Evolutionary conservation across 1,140 invertebrate species (phyloP), one percentile per base, ranked within the genome.

Genomic region (Drosophila neocordata): DNA sequence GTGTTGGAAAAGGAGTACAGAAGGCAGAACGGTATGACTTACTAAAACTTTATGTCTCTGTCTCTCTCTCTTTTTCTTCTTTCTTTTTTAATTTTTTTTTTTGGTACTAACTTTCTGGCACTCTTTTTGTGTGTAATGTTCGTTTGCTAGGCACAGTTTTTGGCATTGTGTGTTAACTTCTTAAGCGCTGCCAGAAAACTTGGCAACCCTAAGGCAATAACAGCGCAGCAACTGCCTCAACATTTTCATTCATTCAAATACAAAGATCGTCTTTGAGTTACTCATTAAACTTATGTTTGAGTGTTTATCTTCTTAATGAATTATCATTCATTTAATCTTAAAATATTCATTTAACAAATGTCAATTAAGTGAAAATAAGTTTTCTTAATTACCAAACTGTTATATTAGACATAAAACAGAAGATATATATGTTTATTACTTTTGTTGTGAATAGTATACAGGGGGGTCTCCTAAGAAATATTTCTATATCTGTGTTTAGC

Each of bases 151-250:
- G 51, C 67, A 57, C 72, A 69, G 56, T 80, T 83, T 69, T 73
- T 66, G 73, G 82, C 74, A 78, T 85, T 85, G 78, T 88, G 74
- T 76, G 78, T 69, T 88, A 82, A 87, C 83, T 87, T 87, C 82
- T 87, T 87, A 87, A 85, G 81, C 81, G 70, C 82, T 85, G 78
- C 77, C 81, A 87, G 34, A 81, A 85, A 85, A 85, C 82, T 85
- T 85, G 70, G 37, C 82, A 64, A 82, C 69, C 67, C 78, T 62
- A 37, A 68, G 72, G 72, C 72, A 64, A 71, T 52, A 67, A 22
- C 63, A 18, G 9, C 53, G 13, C 27, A 12, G 31, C 27, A n/a
- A 37, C 41, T 12, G 6, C n/a, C n/a, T 8, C 5, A 22, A 20
- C 4, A 20, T 0, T 12, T 11, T 2, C 34, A 2, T 12, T 18